Evolutionary conservation across 2,888 invertebrate genomes (phyloP).

Genomic region (Caenorhabditis doughertyi): DNA sequence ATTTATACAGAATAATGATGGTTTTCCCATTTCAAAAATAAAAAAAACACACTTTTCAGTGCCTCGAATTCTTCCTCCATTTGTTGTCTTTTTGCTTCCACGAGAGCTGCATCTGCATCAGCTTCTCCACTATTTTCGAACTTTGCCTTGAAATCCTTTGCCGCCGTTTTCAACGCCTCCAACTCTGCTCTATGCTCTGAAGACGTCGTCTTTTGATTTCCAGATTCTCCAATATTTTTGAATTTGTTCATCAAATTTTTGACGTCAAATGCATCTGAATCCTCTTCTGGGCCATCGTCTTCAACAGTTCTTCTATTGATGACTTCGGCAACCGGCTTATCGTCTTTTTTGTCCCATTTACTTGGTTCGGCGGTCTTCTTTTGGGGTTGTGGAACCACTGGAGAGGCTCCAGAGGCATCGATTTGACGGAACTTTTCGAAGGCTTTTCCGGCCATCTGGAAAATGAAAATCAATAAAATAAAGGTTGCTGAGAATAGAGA

Average conservation of each 20-base stretch:
- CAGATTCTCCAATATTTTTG: conserved; percentile 80
- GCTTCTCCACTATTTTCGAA: conserved; percentile 83
- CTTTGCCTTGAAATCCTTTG: conserved; percentile 81
- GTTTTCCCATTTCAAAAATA: no score
- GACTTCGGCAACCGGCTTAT: conserved; percentile 77
- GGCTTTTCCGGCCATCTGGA: conserved; percentile 88
- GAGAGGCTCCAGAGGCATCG: conserved; percentile 86
- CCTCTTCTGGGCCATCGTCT: conserved; percentile 70
- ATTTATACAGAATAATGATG: no score
- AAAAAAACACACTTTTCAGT: conserved; percentile 77
- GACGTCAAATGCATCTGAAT: conserved; percentile 80
- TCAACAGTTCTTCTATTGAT: conserved; percentile 77
- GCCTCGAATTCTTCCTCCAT: conserved; percentile 83
- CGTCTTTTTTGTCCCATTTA: conserved; percentile 81
- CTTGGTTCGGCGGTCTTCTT: conserved; percentile 71
- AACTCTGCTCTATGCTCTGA: conserved; percentile 70
- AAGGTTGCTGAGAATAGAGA: no score
- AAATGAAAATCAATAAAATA: no score
- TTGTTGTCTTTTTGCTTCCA: conserved; percentile 83
- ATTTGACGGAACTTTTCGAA: conserved; percentile 92
- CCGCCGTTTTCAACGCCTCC: conserved; percentile 70
- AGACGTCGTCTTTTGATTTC: conserved; percentile 51
- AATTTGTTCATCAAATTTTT: conserved; percentile 83
- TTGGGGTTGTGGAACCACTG: conserved; percentile 63
- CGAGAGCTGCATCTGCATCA: conserved; percentile 82